These are phyloP conservation scores for Chondrosia reniformis DNA, from an alignment of 37 sponge, comb jelly and placozoan species.

Conservation along the genomic window DNA sequence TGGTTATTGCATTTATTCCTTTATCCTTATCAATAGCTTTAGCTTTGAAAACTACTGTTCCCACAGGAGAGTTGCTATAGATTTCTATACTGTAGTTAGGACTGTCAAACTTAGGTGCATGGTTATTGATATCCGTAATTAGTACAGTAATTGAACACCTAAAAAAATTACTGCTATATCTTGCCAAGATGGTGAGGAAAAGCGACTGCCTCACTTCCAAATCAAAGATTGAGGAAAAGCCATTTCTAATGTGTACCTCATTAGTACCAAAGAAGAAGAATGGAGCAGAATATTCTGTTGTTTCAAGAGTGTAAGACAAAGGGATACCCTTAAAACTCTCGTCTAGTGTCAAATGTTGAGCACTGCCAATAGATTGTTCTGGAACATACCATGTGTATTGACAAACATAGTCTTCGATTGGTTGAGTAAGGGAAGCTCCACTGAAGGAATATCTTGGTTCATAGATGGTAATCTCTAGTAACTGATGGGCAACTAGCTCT, in stretches of 20 bases:
- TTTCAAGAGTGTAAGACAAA: slow-evolving; percentile 15
- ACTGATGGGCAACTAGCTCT: slow-evolving; percentile 6
- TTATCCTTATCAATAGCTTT: slow-evolving; percentile 44
- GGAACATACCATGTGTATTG: slow-evolving; percentile 16
- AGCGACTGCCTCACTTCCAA: slow-evolving; percentile 39
- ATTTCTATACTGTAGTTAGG: slow-evolving; percentile 31
- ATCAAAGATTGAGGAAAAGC: slow-evolving; percentile 19
- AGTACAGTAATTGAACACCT: slow-evolving; percentile 49
- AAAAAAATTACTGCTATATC: slow-evolving; percentile 37
- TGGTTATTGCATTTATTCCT: slow-evolving; percentile 35
- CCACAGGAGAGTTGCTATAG: slow-evolving; percentile 50
- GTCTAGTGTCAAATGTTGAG: not conserved
- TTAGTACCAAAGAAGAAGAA: slow-evolving; percentile 15
- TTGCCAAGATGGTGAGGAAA: slow-evolving; percentile 39
- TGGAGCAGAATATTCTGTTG: not conserved
- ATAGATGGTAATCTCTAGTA: slow-evolving; percentile 37
- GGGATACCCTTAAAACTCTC: not conserved
- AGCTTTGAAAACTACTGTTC: slow-evolving; percentile 24
- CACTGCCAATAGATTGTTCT: slow-evolving; percentile 2
- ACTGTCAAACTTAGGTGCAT: slow-evolving; percentile 43
- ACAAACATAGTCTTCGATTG: slow-evolving; percentile 23
- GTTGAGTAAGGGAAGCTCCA: slow-evolving; percentile 26
- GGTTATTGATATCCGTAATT: slow-evolving; percentile 59
- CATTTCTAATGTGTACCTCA: not conserved
- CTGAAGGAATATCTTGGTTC: not conserved